Conservation (phyloP, 2,113 vertebrate genomes). For the Scomber japonicus region DNA sequence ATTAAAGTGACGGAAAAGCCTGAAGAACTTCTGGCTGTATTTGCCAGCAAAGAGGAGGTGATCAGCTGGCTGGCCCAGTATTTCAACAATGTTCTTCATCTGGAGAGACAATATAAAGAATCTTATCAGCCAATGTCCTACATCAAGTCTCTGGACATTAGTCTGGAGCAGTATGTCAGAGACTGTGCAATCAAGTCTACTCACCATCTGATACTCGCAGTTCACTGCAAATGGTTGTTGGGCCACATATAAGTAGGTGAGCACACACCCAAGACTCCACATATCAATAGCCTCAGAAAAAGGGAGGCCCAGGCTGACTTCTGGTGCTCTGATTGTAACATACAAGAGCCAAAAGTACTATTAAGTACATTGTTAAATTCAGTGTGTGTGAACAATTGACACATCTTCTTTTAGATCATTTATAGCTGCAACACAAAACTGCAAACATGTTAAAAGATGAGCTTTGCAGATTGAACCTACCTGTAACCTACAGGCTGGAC, state of each 20-base stretch:
- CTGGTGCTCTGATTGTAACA: slow-evolving; percentile 9
- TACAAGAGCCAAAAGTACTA: not conserved
- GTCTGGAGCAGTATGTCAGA: too few species aligned
- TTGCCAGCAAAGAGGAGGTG: not conserved
- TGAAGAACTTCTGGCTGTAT: not conserved
- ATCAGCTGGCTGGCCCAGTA: not conserved
- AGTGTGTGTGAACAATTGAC: too few species aligned
- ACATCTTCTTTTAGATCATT: too few species aligned
- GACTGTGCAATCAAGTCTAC: not conserved
- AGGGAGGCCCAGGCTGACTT: slow-evolving; percentile 18
- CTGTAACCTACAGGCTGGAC: slow-evolving; percentile 17
- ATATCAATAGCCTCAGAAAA: slow-evolving; percentile 1
- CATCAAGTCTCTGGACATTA: too few species aligned
- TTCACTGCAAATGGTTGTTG: not conserved
- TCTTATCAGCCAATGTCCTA: too few species aligned
- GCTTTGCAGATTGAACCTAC: not conserved
- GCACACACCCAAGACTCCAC: slow-evolving; percentile 1
- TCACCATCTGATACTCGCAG: not conserved
- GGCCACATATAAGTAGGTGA: not conserved
- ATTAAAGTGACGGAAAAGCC: not conserved
- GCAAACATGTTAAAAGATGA: too few species aligned
- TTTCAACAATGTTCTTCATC: not conserved
- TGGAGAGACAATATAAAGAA: not conserved
- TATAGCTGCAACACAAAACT: too few species aligned
- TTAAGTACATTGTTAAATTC: too few species aligned